Percentiles rank a stretch among this genome's conserved stretches.
phyloP scores from a whole-genome alignment of 1,140 invertebrate genomes.

The Pinna nobilis region DNA sequence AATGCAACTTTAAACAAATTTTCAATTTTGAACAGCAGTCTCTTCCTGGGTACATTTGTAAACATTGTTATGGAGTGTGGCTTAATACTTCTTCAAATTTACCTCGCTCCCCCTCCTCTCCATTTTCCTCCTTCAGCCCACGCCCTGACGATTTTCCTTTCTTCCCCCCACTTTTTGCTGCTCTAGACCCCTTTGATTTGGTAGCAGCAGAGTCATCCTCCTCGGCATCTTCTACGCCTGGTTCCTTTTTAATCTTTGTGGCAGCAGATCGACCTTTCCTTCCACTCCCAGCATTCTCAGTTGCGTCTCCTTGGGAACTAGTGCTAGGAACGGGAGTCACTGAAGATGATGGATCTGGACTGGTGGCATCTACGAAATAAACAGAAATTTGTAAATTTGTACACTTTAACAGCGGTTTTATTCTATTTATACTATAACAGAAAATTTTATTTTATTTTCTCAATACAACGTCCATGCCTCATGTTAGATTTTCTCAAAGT shows the following conservation, averaged over 20 bases:
- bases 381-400: not conserved
- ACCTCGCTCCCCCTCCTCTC: slow-evolving; percentile 12
- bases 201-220: slow-evolving; percentile 46
- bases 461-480: too few species aligned
- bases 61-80: not conserved
- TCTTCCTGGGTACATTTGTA: not conserved
- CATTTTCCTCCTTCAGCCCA: not conserved
- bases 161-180: slow-evolving; percentile 40
- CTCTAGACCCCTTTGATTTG: slow-evolving; percentile 39
- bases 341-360: slow-evolving; percentile 23
- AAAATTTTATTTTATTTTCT: too few species aligned
- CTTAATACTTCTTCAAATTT: slow-evolving; percentile 3
- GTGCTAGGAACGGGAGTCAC: slow-evolving; percentile 15
- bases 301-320: slow-evolving; percentile 15
- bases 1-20: too few species aligned
- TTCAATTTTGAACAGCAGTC: not conserved
- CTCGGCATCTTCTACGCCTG: slow-evolving; percentile 46
- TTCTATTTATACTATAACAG: too few species aligned
- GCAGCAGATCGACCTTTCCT: too few species aligned
- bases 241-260: slow-evolving; percentile 41
- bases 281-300: not conserved
- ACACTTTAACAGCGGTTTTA: too few species aligned
- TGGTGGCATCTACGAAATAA: slow-evolving; percentile 14
- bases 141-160: slow-evolving; percentile 33
- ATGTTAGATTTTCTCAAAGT: too few species aligned